These are phyloP conservation scores for Phoeniculus purpureus DNA, from an alignment of 2,797 vertebrate species.

Conservation along the genomic window DNA sequence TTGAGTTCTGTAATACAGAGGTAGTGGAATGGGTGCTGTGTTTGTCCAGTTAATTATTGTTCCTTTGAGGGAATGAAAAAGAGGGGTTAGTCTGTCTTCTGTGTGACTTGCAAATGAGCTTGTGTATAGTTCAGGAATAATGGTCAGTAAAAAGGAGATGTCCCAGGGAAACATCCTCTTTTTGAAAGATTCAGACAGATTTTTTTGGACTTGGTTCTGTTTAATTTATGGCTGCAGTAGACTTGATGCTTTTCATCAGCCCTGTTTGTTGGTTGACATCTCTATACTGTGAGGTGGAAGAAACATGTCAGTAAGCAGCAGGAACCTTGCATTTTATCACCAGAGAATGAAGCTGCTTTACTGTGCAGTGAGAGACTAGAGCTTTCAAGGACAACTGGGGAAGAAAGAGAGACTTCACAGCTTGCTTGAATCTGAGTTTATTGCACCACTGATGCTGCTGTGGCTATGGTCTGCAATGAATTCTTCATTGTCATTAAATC, in stretches of 20 bases:
- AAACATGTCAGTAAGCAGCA: not conserved
- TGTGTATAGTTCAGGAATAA: not conserved
- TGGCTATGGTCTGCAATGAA: not conserved
- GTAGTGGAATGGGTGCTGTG: not conserved
- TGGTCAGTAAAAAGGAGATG: not conserved
- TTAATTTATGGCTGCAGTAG: not conserved
- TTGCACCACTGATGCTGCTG: not conserved
- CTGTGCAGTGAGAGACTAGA: not conserved
- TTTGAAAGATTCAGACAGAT: not conserved
- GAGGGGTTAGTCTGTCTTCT: accelerated
- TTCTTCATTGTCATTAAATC: not conserved
- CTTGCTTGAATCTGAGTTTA: not conserved
- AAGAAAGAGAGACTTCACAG: not conserved
- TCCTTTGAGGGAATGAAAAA: not conserved
- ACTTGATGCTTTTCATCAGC: not conserved
- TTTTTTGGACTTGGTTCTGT: not conserved
- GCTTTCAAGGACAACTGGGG: not conserved
- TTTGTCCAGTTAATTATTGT: not conserved
- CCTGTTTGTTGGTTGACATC: not conserved
- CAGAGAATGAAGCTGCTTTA: not conserved
- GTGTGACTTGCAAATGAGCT: not conserved
- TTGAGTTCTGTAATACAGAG: not conserved
- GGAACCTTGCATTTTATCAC: not conserved
- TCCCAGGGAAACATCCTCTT: not conserved
- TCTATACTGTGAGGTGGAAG: not conserved